phyloP scores from a whole-genome alignment of 2,888 invertebrate species.

The Caradrina kadenii region DNA sequence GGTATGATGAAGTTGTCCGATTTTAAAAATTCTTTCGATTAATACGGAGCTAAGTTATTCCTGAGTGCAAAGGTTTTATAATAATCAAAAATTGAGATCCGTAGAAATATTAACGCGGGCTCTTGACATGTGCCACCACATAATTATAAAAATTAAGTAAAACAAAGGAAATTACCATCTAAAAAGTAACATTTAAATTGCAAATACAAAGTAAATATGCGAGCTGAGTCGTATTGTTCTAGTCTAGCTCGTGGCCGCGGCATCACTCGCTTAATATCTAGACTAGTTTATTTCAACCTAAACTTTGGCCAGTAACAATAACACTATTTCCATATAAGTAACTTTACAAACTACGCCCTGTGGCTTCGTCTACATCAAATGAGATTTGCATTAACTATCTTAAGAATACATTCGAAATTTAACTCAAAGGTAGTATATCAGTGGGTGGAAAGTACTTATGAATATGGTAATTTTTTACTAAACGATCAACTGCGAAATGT shows the following conservation, averaged over 20 bases:
- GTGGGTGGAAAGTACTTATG: too few relatives aligned
- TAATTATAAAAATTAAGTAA: background rate
- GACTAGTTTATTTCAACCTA: background rate
- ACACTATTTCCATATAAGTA: background rate
- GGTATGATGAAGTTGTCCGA: too few relatives aligned
- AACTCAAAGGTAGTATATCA: too few relatives aligned
- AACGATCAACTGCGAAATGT: too few relatives aligned
- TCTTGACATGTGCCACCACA: too few relatives aligned
- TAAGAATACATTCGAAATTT: too few relatives aligned
- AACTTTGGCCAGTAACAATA: constrained; percentile 10
- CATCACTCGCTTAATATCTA: background rate
- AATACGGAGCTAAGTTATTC: too few relatives aligned
- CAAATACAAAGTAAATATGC: background rate
- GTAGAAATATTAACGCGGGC: too few relatives aligned
- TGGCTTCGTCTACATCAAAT: background rate
- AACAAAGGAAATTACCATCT: constrained; percentile 6
- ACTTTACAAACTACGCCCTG: background rate
- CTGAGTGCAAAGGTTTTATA: too few relatives aligned
- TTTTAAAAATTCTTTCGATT: too few relatives aligned
- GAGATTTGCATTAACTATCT: background rate
- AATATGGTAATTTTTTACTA: too few relatives aligned
- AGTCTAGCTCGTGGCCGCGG: background rate
- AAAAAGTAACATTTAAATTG: constrained; percentile 2
- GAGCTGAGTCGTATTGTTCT: constrained; percentile 10
- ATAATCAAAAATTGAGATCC: too few relatives aligned